Conservation (phyloP, 1,140 invertebrate species). For the Drosophila jambulina region DNA sequence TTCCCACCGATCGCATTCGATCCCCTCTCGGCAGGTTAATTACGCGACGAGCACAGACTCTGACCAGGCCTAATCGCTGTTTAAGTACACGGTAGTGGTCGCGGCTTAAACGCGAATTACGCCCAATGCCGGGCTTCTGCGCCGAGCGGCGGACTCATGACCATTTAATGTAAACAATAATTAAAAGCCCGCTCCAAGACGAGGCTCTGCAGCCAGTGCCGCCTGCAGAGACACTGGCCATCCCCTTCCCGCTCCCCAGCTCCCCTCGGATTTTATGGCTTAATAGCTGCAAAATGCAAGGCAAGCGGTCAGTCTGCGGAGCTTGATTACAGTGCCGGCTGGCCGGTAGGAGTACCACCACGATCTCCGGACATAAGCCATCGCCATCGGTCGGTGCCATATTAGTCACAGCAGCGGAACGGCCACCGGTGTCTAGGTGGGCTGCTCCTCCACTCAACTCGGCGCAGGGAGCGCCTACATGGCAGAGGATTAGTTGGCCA, state of each 20-base stretch:
- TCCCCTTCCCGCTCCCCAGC: background rate
- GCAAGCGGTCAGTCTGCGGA: slow-evolving; percentile 46
- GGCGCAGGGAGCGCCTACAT: background rate
- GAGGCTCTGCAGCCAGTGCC: slow-evolving; percentile 32
- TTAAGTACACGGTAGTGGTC: slow-evolving; percentile 76
- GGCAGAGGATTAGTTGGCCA: slow-evolving; percentile 20
- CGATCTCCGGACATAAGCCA: slow-evolving; percentile 11
- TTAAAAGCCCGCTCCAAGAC: slow-evolving; percentile 61
- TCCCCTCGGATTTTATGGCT: slow-evolving; percentile 60
- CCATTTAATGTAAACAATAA: slow-evolving; percentile 84
- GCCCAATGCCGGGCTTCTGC: slow-evolving; percentile 65
- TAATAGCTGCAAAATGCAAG: slow-evolving; percentile 73
- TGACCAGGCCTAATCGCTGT: slow-evolving; percentile 70
- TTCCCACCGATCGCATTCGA: slow-evolving; percentile 19
- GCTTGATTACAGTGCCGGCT: slow-evolving; percentile 64
- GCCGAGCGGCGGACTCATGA: slow-evolving; percentile 66
- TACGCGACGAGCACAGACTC: slow-evolving; percentile 39
- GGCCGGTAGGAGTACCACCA: slow-evolving; percentile 14
- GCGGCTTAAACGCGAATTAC: slow-evolving; percentile 80
- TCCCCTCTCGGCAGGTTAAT: slow-evolving; percentile 49
- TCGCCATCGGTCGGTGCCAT: slow-evolving; percentile 44
- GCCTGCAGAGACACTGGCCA: slow-evolving; percentile 19
- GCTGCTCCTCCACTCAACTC: slow-evolving; percentile 1
- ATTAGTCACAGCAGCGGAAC: slow-evolving; percentile 53
- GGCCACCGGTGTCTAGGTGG: slow-evolving; percentile 40